Conservation (phyloP, 2,113 vertebrate species). For the Butorides virescens region DNA sequence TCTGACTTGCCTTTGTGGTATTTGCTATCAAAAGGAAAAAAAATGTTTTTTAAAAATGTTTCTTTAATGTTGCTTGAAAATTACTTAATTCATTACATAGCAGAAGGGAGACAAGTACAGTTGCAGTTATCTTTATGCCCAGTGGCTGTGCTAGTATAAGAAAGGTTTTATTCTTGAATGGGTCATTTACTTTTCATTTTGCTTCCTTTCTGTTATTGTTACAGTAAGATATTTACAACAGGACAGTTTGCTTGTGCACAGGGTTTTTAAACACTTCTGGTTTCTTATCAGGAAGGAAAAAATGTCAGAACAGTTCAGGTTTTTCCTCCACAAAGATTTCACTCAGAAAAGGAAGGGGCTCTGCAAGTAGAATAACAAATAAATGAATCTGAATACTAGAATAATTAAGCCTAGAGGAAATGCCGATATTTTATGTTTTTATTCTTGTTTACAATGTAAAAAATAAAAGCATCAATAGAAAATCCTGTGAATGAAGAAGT, state of each 20-base stretch:
- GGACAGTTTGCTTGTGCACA: not conserved
- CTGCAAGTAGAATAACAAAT: not conserved
- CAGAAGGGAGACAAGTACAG: not conserved
- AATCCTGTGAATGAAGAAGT: not conserved
- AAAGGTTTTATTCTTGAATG: not conserved
- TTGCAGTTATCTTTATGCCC: not conserved
- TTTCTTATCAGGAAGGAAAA: not conserved
- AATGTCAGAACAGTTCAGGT: not conserved
- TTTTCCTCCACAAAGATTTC: not conserved
- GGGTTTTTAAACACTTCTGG: not conserved
- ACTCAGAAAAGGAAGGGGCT: not conserved
- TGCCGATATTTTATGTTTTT: not conserved
- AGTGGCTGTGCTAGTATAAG: not conserved
- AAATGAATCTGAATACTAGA: not conserved
- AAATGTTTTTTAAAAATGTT: not conserved
- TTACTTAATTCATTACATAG: not conserved
- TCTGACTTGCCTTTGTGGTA: not conserved
- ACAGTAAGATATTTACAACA: not conserved
- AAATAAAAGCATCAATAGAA: not conserved
- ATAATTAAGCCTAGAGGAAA: not conserved
- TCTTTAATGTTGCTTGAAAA: not conserved
- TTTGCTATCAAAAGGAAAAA: not conserved
- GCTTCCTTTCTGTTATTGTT: not conserved
- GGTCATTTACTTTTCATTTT: not conserved
- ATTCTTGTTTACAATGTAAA: not conserved